Evolutionary conservation across 2,888 invertebrate genomes (phyloP), one percentile per base, ranked within the genome.

Genomic region (Dolichomitus sp.): DNA sequence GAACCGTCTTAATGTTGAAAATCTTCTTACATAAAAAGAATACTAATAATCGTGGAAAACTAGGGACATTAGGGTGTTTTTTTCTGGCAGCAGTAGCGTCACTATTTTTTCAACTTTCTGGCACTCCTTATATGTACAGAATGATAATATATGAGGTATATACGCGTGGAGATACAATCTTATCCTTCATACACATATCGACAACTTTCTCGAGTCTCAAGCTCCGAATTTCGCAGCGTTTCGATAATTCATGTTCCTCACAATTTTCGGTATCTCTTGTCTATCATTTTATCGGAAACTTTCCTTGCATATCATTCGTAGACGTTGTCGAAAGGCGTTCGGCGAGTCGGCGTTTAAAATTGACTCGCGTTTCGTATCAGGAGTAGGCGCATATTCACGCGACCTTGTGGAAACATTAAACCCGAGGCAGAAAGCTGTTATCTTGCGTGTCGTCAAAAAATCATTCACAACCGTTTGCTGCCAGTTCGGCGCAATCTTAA

Each of bases 281-380:
- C 37, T 61, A 45, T 66, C n/a, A n/a, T 19, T 42, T 23, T 65
- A 30, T 19, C 23, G 14, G 45, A 42, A 30, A 54, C 11, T 57
- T 19, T 42, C 52, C 69, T 66, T 45, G 57, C 19, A 50, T 52
- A 66, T 57, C 40, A 4, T 68, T 37, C 11, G 61, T 50, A 23
- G 19, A 33, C 54, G 30, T 37, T 11, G 27, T 82, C 81, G 30
- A 50, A 61, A 81, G 80, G 61, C 78, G 78, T 84, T 84, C 78
- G 80, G 81, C 85, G 84, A 79, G 66, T 54, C 66, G 75, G 79
- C 80, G 70, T 59, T 81, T 72, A 80, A 91, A 93, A 93, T 93
- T 93, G 93, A 93, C 93, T 93, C 93, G 91, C 92, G 91, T 91
- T 91, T 90, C 89, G 90, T 90, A 91, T 90, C 91, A 93, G 93